Evolutionary conservation across 2,797 vertebrate species (phyloP).

Genomic region (Carcharodon carcharias): DNA sequence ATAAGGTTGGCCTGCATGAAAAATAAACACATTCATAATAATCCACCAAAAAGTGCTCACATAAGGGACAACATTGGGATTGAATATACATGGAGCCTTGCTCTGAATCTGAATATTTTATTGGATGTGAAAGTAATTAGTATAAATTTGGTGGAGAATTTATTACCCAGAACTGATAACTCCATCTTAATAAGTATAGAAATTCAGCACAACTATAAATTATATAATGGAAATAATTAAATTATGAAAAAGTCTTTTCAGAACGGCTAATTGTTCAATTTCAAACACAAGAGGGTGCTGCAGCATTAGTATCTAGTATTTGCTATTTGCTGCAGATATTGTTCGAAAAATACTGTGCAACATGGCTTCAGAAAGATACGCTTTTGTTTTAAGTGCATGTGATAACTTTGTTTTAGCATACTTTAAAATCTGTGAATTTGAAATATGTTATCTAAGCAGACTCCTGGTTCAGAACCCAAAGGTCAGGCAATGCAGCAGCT

Average conservation of each 20-base stretch:
- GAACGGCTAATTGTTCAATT: neutral
- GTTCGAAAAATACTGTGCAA: neutral
- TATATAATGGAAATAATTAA: neutral
- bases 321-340: neutral
- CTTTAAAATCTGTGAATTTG: neutral
- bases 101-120: neutral
- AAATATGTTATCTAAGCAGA: neutral
- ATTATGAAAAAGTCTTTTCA: neutral
- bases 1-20: neutral
- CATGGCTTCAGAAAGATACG: neutral
- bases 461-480: neutral
- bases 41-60: no score
- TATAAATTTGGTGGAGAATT: neutral
- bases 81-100: neutral
- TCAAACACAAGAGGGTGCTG: constrained; percentile 35
- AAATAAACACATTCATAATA: neutral
- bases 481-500: neutral
- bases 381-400: neutral
- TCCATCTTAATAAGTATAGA: neutral
- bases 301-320: neutral
- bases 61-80: neutral
- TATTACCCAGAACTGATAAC: neutral
- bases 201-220: neutral
- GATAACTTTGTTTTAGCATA: neutral
- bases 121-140: neutral